Conservation (phyloP, 1,140 invertebrate genomes). For the Zaprionus inermis region DNA sequence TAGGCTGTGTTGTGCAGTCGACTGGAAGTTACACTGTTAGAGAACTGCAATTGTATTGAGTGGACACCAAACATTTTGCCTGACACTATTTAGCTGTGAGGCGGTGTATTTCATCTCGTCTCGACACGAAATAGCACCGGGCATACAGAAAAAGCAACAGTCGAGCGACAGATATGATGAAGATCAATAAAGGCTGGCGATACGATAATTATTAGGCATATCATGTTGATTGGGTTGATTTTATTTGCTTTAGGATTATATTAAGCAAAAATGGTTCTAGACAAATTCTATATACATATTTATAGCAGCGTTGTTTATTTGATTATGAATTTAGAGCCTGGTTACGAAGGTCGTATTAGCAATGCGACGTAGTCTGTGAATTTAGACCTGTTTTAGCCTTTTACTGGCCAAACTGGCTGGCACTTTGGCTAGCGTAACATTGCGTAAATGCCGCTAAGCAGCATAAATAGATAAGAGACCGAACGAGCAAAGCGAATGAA, state of each 20-base stretch:
- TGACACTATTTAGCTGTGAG: too few relatives aligned
- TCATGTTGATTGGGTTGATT: background rate
- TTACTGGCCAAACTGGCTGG: background rate
- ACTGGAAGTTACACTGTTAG: too few relatives aligned
- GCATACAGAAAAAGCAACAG: too few relatives aligned
- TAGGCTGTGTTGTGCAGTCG: too few relatives aligned
- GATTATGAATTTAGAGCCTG: background rate
- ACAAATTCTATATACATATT: background rate
- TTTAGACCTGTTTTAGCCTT: background rate
- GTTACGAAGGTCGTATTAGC: background rate
- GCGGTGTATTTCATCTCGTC: too few relatives aligned
- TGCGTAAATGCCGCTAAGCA: conserved; percentile 4
- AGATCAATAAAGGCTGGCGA: too few relatives aligned
- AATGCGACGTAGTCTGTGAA: background rate
- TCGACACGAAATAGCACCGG: too few relatives aligned
- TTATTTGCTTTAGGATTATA: background rate
- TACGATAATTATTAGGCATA: background rate
- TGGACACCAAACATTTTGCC: too few relatives aligned
- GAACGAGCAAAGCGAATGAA: background rate
- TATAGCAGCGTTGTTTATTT: background rate
- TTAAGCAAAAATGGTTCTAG: background rate
- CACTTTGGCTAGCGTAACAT: background rate
- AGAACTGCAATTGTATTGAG: too few relatives aligned
- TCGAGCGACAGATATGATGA: too few relatives aligned
- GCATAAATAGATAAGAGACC: background rate